Conservation (phyloP, 2,113 vertebrate species). For the Lamprologus sp. region DNA sequence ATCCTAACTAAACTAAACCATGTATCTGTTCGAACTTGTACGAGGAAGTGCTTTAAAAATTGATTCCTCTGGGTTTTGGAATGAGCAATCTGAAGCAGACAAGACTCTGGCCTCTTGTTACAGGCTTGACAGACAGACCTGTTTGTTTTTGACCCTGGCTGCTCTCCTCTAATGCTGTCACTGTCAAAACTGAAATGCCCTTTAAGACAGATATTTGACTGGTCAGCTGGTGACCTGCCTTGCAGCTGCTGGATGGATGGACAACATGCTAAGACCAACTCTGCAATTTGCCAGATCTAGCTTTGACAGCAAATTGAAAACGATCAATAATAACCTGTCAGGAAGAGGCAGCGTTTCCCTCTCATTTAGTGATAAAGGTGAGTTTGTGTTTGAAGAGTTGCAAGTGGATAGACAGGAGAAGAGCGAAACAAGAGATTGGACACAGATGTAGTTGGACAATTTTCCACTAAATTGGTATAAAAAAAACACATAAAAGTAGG, state of each 20-base stretch:
- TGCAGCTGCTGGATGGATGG: constrained; percentile 39
- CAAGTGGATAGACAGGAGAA: background rate
- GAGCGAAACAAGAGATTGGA: background rate
- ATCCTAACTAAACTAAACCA: background rate
- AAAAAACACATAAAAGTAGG: background rate
- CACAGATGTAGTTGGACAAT: background rate
- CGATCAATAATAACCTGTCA: constrained; percentile 67
- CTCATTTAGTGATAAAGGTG: constrained; percentile 45
- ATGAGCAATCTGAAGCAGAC: constrained; percentile 1
- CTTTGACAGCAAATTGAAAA: constrained; percentile 57
- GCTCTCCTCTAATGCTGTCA: constrained; percentile 34
- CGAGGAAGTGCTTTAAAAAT: constrained; percentile 2
- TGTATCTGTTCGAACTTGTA: background rate
- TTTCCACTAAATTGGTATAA: background rate
- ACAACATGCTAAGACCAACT: constrained; percentile 40
- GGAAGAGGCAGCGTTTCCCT: constrained; percentile 29
- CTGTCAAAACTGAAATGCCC: constrained; percentile 55
- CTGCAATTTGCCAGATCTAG: constrained; percentile 47
- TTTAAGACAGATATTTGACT: constrained; percentile 50
- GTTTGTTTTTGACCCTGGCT: constrained; percentile 36
- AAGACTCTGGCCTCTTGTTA: background rate
- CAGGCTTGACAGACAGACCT: constrained; percentile 22
- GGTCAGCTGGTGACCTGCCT: constrained; percentile 47
- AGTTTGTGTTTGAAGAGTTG: constrained; percentile 14
- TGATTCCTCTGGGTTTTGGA: background rate